Conservation (phyloP, 2,888 invertebrate genomes). For the Acanthoscelides obtectus region DNA sequence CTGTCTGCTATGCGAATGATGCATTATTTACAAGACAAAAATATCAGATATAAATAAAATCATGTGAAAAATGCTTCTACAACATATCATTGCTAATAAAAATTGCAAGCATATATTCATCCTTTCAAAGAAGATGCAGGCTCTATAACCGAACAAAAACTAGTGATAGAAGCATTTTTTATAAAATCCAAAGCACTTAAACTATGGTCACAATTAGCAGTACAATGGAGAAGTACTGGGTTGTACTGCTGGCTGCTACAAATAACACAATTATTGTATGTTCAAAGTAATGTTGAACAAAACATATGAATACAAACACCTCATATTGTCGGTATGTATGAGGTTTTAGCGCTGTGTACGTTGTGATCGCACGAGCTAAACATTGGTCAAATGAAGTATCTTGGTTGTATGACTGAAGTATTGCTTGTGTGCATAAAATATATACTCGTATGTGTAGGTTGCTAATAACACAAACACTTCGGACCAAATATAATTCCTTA, state of each 20-base stretch:
- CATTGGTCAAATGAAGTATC: background rate
- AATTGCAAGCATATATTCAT: too few relatives aligned
- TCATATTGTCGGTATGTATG: background rate
- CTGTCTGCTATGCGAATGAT: background rate
- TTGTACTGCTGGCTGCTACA: background rate
- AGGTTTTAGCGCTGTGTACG: background rate
- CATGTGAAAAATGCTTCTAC: background rate
- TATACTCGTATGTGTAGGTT: background rate
- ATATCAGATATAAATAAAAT: background rate
- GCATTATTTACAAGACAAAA: background rate
- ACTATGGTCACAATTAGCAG: background rate
- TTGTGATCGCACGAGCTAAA: background rate
- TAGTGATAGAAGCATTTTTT: background rate
- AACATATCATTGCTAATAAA: background rate
- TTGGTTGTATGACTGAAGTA: background rate
- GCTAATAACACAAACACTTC: too few relatives aligned
- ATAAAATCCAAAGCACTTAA: background rate
- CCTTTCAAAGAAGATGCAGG: too few relatives aligned
- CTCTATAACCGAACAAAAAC: too few relatives aligned
- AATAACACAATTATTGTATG: background rate
- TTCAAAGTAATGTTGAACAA: background rate
- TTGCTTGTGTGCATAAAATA: background rate
- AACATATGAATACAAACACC: background rate
- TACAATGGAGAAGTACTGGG: background rate
- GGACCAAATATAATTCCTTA: too few relatives aligned